Evolutionary conservation across 2,797 vertebrate species (phyloP), one percentile per base, ranked within the genome.

Genomic region (Sternotherus odoratus): DNA sequence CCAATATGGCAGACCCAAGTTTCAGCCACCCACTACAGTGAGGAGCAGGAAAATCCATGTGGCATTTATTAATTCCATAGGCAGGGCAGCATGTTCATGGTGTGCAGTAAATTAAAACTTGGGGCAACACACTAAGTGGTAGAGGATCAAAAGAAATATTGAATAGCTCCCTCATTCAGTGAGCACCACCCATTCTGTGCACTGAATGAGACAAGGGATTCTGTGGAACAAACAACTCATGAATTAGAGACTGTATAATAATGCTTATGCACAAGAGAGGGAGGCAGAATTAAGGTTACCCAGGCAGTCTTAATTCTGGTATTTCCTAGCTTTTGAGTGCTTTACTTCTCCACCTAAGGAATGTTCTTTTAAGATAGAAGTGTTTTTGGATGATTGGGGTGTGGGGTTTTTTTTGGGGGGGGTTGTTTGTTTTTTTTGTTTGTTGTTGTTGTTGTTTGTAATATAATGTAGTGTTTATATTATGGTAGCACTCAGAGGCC

Each of bases 161-260:
- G 82, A 91, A 82, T 86, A 83, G 79, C 51, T 91, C 79, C 93
- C 75, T 96, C 84, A 78, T 95, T 77, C 87, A 0, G 0, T 93
- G 87, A 89, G 10, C 93, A 87, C 94, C 94, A 90, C 1, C 78
- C 95, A 88, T 78, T 69, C 84, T 94, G 94, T 95, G 83, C 86
- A 89, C 89, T 91, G 91, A 89, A 94, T 94, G 69, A 83, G 90
- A 6, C 33, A 54, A 7, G 30, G 57, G 3, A 6, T 7, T 60
- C 28, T 60, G 83, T 94, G 87, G 87, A 91, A 93, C 83, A 94
- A 85, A 53, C 79, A 91, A 46, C 51, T 88, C 39, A 23, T 24
- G 75, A 85, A 94, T 93, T 13, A 91, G 82, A 83, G 83, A 89
- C 49, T 92, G 96, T 88, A 13, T 92, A 54, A 26, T 86, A 15